Base-by-base conservation (phyloP, 1,140 invertebrate genomes). In the Bombus pascuorum region DNA sequence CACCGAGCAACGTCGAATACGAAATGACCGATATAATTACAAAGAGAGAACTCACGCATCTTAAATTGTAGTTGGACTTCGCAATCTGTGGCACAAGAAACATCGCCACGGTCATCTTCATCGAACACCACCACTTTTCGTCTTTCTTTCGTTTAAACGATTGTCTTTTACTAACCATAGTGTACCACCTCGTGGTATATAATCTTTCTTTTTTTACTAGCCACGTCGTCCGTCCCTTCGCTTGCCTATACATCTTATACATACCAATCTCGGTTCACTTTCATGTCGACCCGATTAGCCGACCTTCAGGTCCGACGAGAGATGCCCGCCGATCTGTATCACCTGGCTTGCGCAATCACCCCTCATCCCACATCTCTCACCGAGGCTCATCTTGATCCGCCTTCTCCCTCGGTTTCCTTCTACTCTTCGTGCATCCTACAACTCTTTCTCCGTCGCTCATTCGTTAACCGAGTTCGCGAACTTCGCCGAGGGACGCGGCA, bases 321-420 rank as follows among this genome's bases (percentile, higher is more conserved):
- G 87, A 86, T 87, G 82, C 81, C 86, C 86, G 83, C 68, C 87
- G 91, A 93, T 93, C 90, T 92, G 87, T 93, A 93, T 92, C 92
- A 92, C 74, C 82, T 78, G 53, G 39, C 47, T 91, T 91, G 86
- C 77, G 87, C 85, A 91, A 91, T 18, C 34, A 87, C 47, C 79
- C 89, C 68, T 87, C 80, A 82, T 82, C 42, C 34, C 71, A 74
- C 68, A 80, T 80, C 71, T 39, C 59, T 78, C 59, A 39, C 59
- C 77, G 39, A 66, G 42, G 47, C 73, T 68, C 81, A 57, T 91
- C 70, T 76, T 85, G 71, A 42, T 53, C 62, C 84, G 59, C 75
- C 62, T 59, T 79, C 77, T 82, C 74, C 28, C 47, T 78, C 32
- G 22, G 13, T 42, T 42, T 81, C 81, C 71, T 42, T 74, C 34